Percentiles rank a stretch among this genome's conserved stretches.
These are phyloP conservation scores for Copsychus sechellarum DNA, from an alignment of 2,113 vertebrate species.

Conservation along the genomic window DNA sequence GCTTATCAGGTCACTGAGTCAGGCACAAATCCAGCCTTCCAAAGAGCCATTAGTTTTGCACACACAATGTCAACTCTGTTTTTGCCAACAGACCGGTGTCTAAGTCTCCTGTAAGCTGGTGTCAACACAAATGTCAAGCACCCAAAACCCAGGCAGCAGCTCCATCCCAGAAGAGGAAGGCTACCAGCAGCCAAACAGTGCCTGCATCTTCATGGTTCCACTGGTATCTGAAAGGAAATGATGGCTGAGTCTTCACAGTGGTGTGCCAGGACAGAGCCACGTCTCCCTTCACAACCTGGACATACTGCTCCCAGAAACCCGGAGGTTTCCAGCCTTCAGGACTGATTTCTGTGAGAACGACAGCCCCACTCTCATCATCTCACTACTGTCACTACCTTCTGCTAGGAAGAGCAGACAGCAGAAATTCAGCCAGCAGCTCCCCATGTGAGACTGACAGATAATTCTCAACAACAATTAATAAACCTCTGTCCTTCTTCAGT, in stretches of 20 bases:
- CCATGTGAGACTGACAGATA: neutral
- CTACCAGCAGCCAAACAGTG: neutral
- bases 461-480: slow-evolving; percentile 52
- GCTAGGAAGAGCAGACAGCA: neutral
- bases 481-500: neutral
- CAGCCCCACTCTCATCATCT: neutral
- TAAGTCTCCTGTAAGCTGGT: neutral
- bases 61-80: neutral
- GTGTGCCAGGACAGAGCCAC: neutral
- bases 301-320: neutral
- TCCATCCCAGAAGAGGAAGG: neutral
- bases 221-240: neutral
- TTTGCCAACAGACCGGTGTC: neutral
- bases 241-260: neutral
- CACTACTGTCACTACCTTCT: neutral
- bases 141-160: neutral
- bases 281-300: neutral
- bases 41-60: neutral
- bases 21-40: neutral
- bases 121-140: neutral
- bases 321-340: neutral
- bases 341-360: neutral
- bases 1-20: neutral
- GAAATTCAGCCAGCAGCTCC: neutral
- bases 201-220: rapidly evolving